Evolutionary conservation across 2,888 invertebrate species (phyloP).

Genomic region (Temnothorax unifasciatus): DNA sequence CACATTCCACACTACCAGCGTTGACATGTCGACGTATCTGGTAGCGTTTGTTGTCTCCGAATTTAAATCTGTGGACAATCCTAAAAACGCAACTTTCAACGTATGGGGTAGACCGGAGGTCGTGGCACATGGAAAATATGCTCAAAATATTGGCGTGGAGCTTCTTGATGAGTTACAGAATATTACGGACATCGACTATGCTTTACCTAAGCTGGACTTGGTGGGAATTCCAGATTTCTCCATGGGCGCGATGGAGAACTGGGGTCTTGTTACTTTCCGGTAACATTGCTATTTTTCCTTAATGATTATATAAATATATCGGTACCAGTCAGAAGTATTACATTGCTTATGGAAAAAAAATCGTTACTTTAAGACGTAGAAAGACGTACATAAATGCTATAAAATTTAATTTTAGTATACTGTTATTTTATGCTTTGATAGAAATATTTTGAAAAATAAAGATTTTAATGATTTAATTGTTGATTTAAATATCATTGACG

Average conservation of each 20-base stretch:
- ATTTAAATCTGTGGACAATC: conserved; percentile 85
- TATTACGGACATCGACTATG: conserved; percentile 87
- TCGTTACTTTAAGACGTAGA: too few species aligned
- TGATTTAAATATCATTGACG: too few species aligned
- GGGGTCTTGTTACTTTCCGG: conserved; percentile 92
- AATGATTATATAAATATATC: not conserved
- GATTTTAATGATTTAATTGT: too few species aligned
- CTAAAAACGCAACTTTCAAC: conserved; percentile 83
- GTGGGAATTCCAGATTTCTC: conserved; percentile 94
- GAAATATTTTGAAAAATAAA: too few species aligned
- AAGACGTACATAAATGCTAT: too few species aligned
- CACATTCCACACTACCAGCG: conserved; percentile 85
- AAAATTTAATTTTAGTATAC: too few species aligned
- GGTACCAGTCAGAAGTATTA: too few species aligned
- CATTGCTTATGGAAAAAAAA: too few species aligned
- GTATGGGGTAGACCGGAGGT: conserved; percentile 82
- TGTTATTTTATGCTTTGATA: too few species aligned
- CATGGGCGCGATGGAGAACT: conserved; percentile 97
- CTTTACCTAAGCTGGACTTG: conserved; percentile 93
- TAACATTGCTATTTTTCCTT: conserved; percentile 73
- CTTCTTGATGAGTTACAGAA: conserved; percentile 87
- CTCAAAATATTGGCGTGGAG: conserved; percentile 84
- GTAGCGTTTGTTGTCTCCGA: conserved; percentile 92
- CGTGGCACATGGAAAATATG: conserved; percentile 73
- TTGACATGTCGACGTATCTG: conserved; percentile 95